phyloP scores from a whole-genome alignment of 2,888 invertebrate species.

The Hemithea aestivaria region DNA sequence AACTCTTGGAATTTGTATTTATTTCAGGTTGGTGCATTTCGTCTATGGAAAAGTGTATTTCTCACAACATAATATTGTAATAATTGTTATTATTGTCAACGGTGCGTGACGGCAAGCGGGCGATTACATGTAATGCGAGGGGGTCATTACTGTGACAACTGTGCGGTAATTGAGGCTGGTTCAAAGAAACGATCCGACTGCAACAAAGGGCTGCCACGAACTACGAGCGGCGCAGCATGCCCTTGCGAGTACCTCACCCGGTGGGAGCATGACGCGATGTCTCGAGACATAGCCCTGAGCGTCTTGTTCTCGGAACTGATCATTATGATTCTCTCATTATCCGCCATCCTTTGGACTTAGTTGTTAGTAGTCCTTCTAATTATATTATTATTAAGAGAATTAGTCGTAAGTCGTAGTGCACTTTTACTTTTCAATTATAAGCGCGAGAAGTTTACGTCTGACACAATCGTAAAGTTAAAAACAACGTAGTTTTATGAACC shows the following conservation, averaged over 20 bases:
- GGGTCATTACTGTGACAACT: conserved; percentile 55
- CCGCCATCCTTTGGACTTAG: neutral
- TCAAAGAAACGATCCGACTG: conserved; percentile 48
- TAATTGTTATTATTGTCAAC: conserved; percentile 54
- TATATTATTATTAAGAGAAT: no score
- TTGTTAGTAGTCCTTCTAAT: no score
- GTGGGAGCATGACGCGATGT: no score
- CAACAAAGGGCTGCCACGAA: conserved; percentile 25
- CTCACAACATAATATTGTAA: conserved; percentile 44
- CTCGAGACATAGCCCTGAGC: neutral
- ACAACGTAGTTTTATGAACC: no score
- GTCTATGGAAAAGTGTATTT: conserved; percentile 36
- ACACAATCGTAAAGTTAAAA: no score
- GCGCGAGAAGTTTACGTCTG: no score
- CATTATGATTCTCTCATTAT: neutral
- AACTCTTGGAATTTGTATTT: conserved; percentile 2
- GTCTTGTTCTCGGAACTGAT: neutral
- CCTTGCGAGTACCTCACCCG: neutral
- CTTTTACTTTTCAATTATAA: no score
- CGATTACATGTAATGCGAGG: conserved; percentile 50
- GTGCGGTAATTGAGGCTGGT: conserved; percentile 54
- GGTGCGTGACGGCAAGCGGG: conserved; percentile 61
- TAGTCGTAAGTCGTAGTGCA: no score
- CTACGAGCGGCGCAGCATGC: conserved; percentile 1
- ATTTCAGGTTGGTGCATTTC: conserved; percentile 9